These are phyloP conservation scores for Ctenosaura bakeri DNA, from an alignment of 2,797 vertebrate genomes.

Conservation along the genomic window DNA sequence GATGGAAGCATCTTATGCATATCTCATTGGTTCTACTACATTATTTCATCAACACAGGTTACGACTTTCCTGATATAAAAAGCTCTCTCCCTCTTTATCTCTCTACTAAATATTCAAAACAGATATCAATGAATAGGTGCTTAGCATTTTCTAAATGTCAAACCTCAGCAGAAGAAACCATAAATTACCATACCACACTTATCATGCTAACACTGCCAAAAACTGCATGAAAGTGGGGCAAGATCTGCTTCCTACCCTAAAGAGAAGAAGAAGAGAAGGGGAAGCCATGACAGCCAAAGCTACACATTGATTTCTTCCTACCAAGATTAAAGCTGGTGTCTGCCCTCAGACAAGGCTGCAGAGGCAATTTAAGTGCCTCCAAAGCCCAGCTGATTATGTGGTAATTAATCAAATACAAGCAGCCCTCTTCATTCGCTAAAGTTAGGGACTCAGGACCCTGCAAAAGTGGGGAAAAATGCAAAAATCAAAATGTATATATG, in stretches of 20 bases:
- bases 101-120: not conserved
- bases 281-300: not conserved
- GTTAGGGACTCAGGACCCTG: too few relatives aligned
- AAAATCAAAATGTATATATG: too few relatives aligned
- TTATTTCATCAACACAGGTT: not conserved
- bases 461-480: too few relatives aligned
- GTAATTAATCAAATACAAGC: not conserved
- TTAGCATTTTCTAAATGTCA: not conserved
- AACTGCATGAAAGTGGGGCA: not conserved
- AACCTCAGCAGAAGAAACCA: not conserved
- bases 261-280: not conserved
- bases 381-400: not conserved
- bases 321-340: not conserved
- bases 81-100: not conserved
- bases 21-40: not conserved
- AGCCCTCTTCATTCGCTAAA: too few relatives aligned
- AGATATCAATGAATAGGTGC: not conserved
- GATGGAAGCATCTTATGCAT: not conserved
- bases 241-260: not conserved
- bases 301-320: not conserved
- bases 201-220: not conserved
- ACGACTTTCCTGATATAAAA: not conserved
- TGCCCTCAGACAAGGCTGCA: not conserved
- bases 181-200: not conserved
- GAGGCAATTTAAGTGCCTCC: not conserved